Evolutionary conservation across 2,797 vertebrate species (phyloP), one percentile per base, ranked within the genome.

Genomic region (Oreonectes daqikongensis): DNA sequence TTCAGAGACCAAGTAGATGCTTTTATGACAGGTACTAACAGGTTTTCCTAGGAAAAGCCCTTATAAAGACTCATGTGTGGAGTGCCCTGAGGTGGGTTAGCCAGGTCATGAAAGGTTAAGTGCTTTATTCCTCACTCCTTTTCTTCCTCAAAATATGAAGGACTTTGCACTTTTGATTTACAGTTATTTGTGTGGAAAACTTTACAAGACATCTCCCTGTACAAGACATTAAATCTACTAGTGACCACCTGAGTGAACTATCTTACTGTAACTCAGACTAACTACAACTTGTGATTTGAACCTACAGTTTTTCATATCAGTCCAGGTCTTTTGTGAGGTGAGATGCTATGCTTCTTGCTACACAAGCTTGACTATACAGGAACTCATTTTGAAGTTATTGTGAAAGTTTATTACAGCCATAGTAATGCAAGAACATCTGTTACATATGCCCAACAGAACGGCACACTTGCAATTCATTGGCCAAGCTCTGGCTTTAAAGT

Each of bases 1-100:
- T 42, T 69, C 59, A 55, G 30, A 60, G 32, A 61, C 30, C 50
- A n/a, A 44, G n/a, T 70, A 57, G 35, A 71, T 52, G 24, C 53
- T 69, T 68, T 70, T 67, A 69, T 65, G 55, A 52, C 76, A 55
- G 35, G 64, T 67, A 72, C 55, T 71, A 72, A 78, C 75, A 72
- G 79, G 66, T 76, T 76, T 69, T 35, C 30, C 55, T 40, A 14
- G 28, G 28, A 40, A 76, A 72, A 73, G 20, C 69, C 22, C 52
- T 50, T 28, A 55, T 79, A 69, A 73, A 83, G 30, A 57, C 38
- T 59, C 69, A 32, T 75, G 67, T 83, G 75, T 78, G 60, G 59
- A 59, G 17, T 28, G 50, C 44, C 65, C 66, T 69, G 65, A 74
- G 79, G 69, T 77, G 38, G 46, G 65, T 40, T 57, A 24, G 61